A percentile compares a stretch with the other conserved stretches of the same genome.
phyloP scores from a whole-genome alignment of 2,888 invertebrate genomes.

The Himalopsyche tibetana region DNA sequence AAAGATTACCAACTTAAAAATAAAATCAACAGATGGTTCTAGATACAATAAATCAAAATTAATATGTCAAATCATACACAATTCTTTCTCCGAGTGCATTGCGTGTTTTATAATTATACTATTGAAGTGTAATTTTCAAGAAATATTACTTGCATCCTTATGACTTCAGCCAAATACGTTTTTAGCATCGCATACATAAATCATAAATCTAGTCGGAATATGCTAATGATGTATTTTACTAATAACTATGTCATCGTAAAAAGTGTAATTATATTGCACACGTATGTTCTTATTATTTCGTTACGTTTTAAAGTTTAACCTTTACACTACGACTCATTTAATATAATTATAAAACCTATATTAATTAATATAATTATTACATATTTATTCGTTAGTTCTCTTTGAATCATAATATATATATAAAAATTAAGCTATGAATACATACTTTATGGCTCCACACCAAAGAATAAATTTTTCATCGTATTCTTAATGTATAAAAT shows the following conservation, averaged over 20 bases:
- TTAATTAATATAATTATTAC: not conserved
- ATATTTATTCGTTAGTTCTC: constrained; percentile 24
- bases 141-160: too few species aligned
- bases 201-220: constrained; percentile 55
- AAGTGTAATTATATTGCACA: not conserved
- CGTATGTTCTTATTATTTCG: not conserved
- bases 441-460: constrained; percentile 24
- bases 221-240: constrained; percentile 53
- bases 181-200: constrained; percentile 19
- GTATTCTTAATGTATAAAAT: not conserved
- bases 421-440: not conserved
- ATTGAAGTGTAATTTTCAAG: too few species aligned
- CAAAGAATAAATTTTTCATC: constrained; percentile 13
- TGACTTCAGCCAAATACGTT: too few species aligned
- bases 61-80: too few species aligned
- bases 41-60: too few species aligned
- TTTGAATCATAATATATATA: constrained; percentile 32
- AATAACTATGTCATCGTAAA: constrained; percentile 25
- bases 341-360: constrained; percentile 4
- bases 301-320: constrained; percentile 35
- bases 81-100: too few species aligned
- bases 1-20: too few species aligned
- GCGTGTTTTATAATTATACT: too few species aligned
- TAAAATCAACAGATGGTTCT: too few species aligned
- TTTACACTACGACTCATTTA: not conserved